Percentiles rank a stretch among this genome's conserved stretches.
Evolutionary conservation across 2,797 vertebrate species (phyloP).

Genomic region (Propithecus deckenii): DNA sequence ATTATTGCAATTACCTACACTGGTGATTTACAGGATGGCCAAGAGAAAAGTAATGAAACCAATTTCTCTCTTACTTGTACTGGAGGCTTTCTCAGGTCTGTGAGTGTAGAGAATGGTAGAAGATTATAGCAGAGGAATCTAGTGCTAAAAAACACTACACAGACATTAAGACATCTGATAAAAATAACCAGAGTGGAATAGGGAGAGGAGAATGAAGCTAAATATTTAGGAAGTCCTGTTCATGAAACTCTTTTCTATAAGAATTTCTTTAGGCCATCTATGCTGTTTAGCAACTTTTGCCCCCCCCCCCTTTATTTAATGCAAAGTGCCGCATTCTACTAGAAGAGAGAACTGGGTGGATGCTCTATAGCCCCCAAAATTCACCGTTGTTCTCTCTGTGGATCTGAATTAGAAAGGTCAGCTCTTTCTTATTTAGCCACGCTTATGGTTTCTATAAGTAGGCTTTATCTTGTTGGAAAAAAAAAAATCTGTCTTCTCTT

Average conservation of each 20-base stretch:
- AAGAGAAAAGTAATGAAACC: constrained; percentile 61
- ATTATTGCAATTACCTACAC: constrained; percentile 62
- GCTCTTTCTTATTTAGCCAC: not conserved
- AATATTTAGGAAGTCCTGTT: not conserved
- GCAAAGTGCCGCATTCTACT: accelerated
- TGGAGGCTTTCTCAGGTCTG: not conserved
- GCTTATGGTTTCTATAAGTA: not conserved
- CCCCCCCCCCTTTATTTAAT: not conserved
- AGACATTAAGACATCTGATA: not conserved
- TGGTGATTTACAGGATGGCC: constrained; percentile 39
- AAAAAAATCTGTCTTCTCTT: not conserved
- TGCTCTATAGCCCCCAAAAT: not conserved
- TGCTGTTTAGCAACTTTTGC: not conserved
- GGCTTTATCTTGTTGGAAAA: not conserved
- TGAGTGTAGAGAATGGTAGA: not conserved
- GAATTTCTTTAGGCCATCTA: not conserved
- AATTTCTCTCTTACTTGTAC: constrained; percentile 47
- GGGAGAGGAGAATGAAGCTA: not conserved
- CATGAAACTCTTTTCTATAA: not conserved
- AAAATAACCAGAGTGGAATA: not conserved
- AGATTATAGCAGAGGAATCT: not conserved
- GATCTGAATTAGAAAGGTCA: not conserved
- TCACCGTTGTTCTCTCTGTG: not conserved
- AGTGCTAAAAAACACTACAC: not conserved
- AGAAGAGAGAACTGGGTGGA: not conserved